These are phyloP conservation scores for Sebastes reedi DNA, from an alignment of 2,797 vertebrate species.

Conservation along the genomic window DNA sequence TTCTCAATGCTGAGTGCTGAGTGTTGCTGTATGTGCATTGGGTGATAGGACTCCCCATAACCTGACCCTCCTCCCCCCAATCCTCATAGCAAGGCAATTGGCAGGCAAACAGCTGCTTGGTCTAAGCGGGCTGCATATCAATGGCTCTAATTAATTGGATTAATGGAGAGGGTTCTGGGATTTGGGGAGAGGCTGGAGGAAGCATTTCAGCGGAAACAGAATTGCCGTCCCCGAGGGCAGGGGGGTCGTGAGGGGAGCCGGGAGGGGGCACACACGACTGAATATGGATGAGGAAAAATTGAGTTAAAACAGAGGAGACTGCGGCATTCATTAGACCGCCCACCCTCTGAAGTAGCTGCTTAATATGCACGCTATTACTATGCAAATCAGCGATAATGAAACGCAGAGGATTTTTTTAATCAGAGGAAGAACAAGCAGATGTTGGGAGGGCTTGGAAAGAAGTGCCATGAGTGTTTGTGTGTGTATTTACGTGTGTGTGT, in stretches of 20 bases:
- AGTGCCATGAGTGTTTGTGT: conserved; percentile 66
- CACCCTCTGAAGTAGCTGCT: conserved; percentile 96
- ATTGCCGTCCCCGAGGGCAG: conserved; percentile 89
- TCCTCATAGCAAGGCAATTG: conserved; percentile 72
- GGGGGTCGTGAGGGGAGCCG: conserved; percentile 70
- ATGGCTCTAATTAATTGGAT: conserved; percentile 98
- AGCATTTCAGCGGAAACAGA: conserved; percentile 91
- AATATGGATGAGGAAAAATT: conserved; percentile 98
- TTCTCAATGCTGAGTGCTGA: conserved; percentile 29
- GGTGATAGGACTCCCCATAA: conserved; percentile 60
- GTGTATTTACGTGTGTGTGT: conserved; percentile 49
- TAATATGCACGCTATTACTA: conserved; percentile 99
- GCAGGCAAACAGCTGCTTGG: conserved; percentile 89
- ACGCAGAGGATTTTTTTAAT: conserved; percentile 87
- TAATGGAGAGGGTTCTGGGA: conserved; percentile 94
- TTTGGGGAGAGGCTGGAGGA: conserved; percentile 88
- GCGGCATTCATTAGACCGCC: conserved; percentile 96
- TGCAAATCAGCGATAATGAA: conserved; percentile 94
- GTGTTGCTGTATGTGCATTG: conserved; percentile 57
- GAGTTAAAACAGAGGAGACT: conserved; percentile 97
- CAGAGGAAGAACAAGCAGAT: conserved; percentile 86
- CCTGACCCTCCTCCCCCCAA: conserved; percentile 17
- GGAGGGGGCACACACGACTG: conserved; percentile 81
- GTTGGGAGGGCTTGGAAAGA: conserved; percentile 77
- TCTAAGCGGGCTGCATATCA: conserved; percentile 89